These are phyloP conservation scores for Drosophila falleni DNA, from an alignment of 2,888 invertebrate genomes.

Conservation along the genomic window DNA sequence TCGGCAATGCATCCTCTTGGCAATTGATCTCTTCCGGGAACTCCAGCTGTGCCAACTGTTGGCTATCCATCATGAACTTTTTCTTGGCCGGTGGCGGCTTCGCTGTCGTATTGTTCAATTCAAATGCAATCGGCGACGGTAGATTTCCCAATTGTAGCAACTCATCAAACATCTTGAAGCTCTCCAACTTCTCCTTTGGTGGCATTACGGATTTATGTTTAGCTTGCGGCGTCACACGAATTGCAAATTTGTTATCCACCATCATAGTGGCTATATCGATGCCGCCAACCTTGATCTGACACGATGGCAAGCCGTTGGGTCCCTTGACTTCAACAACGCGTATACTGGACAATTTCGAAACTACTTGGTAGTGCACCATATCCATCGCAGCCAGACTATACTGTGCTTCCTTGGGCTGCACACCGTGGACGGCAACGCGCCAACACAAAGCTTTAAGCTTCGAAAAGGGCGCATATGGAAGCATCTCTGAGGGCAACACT, in stretches of 20 bases:
- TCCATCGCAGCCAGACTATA: slow-evolving; percentile 88
- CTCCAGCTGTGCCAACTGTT: not conserved
- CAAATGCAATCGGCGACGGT: not conserved
- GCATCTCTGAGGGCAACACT: slow-evolving; percentile 87
- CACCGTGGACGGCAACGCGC: slow-evolving; percentile 87
- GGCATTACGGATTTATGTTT: not conserved
- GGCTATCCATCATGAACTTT: slow-evolving; percentile 11
- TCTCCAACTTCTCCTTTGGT: slow-evolving; percentile 10
- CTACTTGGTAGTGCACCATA: slow-evolving; percentile 87
- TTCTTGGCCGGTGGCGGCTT: slow-evolving; percentile 55
- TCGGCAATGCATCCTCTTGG: slow-evolving; percentile 27
- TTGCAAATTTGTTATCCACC: slow-evolving; percentile 54
- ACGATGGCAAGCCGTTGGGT: slow-evolving; percentile 39
- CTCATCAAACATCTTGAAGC: slow-evolving; percentile 51
- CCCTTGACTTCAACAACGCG: slow-evolving; percentile 65
- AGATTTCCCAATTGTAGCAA: slow-evolving; percentile 26
- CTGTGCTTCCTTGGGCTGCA: slow-evolving; percentile 85
- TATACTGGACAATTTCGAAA: slow-evolving; percentile 87
- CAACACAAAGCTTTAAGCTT: slow-evolving; percentile 89
- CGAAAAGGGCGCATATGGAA: slow-evolving; percentile 88
- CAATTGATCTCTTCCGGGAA: slow-evolving; percentile 56
- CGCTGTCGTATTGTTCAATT: slow-evolving; percentile 20
- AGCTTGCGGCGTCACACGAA: not conserved
- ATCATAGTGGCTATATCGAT: slow-evolving; percentile 73
- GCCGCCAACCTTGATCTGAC: slow-evolving; percentile 70